Percentiles rank a stretch among this genome's conserved stretches.
Evolutionary conservation across 1,140 invertebrate species (phyloP).

Genomic region (Pseudomyrmex cubaensis): DNA sequence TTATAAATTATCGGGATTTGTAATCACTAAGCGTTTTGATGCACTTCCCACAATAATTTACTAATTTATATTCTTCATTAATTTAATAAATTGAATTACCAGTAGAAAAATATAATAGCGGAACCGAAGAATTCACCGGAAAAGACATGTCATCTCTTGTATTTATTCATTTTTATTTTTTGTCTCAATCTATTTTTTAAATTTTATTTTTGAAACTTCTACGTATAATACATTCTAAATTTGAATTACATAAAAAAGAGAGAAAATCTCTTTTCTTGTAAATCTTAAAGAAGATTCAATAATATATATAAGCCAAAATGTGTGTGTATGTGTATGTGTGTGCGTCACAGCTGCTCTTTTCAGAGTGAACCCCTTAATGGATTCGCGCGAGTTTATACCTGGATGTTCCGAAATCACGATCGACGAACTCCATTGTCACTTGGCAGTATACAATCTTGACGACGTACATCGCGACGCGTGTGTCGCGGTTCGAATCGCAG

Average conservation of each 20-base stretch:
- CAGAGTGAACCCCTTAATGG: neutral
- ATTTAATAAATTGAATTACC: neutral
- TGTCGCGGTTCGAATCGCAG: slow-evolving; percentile 17
- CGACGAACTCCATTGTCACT: slow-evolving; percentile 82
- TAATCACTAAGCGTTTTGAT: neutral
- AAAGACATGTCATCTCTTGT: neutral
- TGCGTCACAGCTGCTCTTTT: slow-evolving; percentile 3
- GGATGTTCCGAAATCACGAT: slow-evolving; percentile 37
- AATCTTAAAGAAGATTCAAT: too few relatives aligned
- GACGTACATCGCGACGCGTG: slow-evolving; percentile 78
- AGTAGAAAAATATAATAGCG: neutral
- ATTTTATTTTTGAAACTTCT: neutral
- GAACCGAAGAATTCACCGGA: neutral
- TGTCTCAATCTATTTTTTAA: neutral
- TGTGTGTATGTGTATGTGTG: too few relatives aligned
- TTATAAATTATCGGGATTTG: neutral
- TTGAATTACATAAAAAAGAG: neutral
- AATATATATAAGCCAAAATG: too few relatives aligned
- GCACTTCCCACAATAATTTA: neutral
- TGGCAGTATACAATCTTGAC: slow-evolving; percentile 83
- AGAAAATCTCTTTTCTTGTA: neutral
- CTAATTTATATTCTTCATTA: neutral
- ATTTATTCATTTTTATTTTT: neutral
- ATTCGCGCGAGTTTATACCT: slow-evolving; percentile 21
- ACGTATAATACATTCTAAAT: neutral